Base-by-base conservation (phyloP, 2,113 vertebrate genomes). In the Cebidichthys violaceus region DNA sequence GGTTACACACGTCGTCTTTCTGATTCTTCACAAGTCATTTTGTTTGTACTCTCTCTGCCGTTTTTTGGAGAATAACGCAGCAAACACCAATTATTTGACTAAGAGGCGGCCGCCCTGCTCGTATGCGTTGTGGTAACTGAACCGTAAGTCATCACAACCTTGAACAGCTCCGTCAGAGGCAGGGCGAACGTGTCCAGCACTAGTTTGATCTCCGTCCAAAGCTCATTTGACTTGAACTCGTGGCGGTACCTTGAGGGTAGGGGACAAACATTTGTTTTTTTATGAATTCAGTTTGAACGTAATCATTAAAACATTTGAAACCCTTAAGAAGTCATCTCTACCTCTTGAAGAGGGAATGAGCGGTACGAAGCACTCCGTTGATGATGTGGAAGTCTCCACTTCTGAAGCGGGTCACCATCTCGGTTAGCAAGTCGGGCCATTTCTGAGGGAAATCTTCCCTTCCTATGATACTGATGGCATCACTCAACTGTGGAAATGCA, bases 301-400 rank as follows among this genome's bases (percentile, higher is more conserved):
- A 9, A 33, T 52, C 1, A 24, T 11, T 17, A 57, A 43, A n/a
- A 50, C 29, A 35, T 1, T 1, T 24, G 0, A 60, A 74, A 37
- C 2, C 1, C 8, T n/a, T 24, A 17, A 55, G 29, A 41, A 27
- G 13, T 20, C 20, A 35, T 18, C 29, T 31, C 18, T 92, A 99
- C 98, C 98, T 97, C 93, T 98, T 99, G 85, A 99, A 99, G 10
- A 99, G 93, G 0, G 98, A 99, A 88, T 99, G 98, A 61, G 98
- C 98, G 0, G 98, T 99, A 47, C 96, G 97, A 72, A 99, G 96
- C 10, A 99, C 96, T 0, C 98, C 98, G 0, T 99, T 99, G 87
- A 99, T 99, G 84, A 99, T 97, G 39, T 99, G 97, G 90, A 99
- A 99, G 80, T 99, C 98, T 57, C 98, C 98, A 73, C 97, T 99